Evolutionary conservation across 2,113 vertebrate genomes (phyloP), one percentile per base, ranked within the genome.

Genomic region (Martes martes): DNA sequence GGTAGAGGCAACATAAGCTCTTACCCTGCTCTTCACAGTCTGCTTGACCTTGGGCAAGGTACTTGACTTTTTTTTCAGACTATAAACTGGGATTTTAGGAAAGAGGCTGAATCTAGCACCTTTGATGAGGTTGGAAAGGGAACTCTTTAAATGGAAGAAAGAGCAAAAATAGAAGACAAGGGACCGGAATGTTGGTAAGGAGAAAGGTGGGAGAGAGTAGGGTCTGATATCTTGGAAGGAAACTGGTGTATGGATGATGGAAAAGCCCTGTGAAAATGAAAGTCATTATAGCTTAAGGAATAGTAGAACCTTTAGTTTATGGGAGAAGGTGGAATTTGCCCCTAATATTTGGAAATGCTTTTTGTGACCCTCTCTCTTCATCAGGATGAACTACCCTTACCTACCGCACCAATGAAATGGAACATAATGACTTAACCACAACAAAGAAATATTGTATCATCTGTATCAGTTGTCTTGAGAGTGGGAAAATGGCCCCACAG

Each of bases 401-500:
- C 28, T 24, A 61, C 28, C 47, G 50, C 18, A 36, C 65, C 36
- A 42, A 2, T 24, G 36, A 28, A 55, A 21, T 7, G n/a, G 23
- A 39, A 18, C 16, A 28, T 65, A 57, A 16, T 24, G 4, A 61
- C 28, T 57, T 50, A 65, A 39, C 36, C 33, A 65, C 6, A 23
- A 19, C 7, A n/a, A n/a, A 63, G 52, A 39, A 2, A 13, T 5
- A 24, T 21, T 24, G 10, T n/a, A 33, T 9, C 21, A 1, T 65
- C 52, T 82, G 1, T 82, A 47, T 47, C 31, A n/a, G 24, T 42
- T 73, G 11, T 80, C 42, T 82, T 67, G 13, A 69, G 61, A 61
- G 7, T 14, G 14, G 4, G 50, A 4, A 52, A 69, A 10, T 52
- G 31, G 7, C 16, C n/a, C 39, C 36, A 28, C 0, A 2, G 5